A percentile compares a stretch with the other conserved stretches of the same genome.
phyloP scores from a whole-genome alignment of 2,797 vertebrate species.

The Acanthurus lineatus region DNA sequence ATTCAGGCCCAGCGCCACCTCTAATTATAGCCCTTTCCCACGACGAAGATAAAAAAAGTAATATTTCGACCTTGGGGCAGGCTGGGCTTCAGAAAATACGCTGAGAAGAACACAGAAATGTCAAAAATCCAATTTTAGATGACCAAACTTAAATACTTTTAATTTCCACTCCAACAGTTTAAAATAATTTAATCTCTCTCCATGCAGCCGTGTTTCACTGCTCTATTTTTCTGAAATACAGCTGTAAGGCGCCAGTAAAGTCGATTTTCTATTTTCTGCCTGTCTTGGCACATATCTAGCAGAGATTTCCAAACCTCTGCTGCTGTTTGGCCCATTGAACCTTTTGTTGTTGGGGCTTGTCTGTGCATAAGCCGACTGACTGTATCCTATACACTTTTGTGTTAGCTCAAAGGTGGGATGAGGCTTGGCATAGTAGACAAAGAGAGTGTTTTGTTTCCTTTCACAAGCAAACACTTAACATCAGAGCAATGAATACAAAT shows the following conservation, averaged over 20 bases:
- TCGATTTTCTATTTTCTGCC: conserved; percentile 17
- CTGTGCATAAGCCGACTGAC: conserved; percentile 40
- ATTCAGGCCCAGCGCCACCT: conserved; percentile 72
- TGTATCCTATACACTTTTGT: conserved; percentile 23
- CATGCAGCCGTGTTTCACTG: background rate
- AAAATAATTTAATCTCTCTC: background rate
- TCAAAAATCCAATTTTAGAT: background rate
- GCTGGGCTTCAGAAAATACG: conserved; percentile 24
- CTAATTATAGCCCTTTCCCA: conserved; percentile 75
- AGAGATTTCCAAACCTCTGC: conserved; percentile 12
- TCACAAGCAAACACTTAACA: conserved; percentile 84
- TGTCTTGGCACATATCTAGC: background rate
- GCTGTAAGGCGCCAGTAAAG: background rate
- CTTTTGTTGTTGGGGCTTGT: conserved; percentile 17
- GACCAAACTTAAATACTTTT: background rate
- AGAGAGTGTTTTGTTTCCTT: conserved; percentile 78
- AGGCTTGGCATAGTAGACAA: conserved; percentile 72
- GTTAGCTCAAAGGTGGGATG: conserved; percentile 64
- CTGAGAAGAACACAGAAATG: conserved; percentile 9
- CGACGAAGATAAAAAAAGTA: conserved; percentile 46
- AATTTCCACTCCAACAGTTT: conserved; percentile 11
- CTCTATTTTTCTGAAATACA: conserved; percentile 11
- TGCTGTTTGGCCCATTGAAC: conserved; percentile 29
- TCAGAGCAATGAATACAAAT: conserved; percentile 85
- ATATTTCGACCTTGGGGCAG: conserved; percentile 47